Evolutionary conservation across 2,888 invertebrate species (phyloP).

Genomic region (Leucophenga maculata): DNA sequence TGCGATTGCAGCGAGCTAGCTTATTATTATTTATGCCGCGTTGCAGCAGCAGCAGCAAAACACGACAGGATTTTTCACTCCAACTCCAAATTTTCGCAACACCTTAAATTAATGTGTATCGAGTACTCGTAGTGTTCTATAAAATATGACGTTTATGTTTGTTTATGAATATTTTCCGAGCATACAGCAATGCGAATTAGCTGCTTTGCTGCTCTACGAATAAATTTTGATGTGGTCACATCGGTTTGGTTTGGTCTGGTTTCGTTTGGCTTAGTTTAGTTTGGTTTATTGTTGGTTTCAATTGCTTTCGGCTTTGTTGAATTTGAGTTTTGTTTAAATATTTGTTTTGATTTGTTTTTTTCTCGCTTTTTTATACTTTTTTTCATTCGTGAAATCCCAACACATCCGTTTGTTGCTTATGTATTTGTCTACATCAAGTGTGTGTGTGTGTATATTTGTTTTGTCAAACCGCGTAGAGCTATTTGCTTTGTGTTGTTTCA

Average conservation of each 20-base stretch:
- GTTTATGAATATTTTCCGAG: neutral
- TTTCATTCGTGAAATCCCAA: too few relatives aligned
- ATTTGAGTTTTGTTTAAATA: constrained; percentile 39
- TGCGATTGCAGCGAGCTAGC: constrained; percentile 43
- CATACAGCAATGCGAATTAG: neutral
- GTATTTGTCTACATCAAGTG: neutral
- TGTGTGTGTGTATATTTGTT: neutral
- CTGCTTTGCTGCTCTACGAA: constrained; percentile 17
- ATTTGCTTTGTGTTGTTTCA: too few relatives aligned
- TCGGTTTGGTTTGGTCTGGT: constrained; percentile 25
- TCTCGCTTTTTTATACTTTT: too few relatives aligned
- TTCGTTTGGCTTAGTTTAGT: constrained; percentile 21
- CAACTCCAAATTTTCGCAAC: too few relatives aligned
- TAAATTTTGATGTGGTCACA: constrained; percentile 17
- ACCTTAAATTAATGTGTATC: too few relatives aligned
- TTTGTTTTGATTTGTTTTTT: constrained; percentile 16
- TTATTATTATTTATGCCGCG: constrained; percentile 40
- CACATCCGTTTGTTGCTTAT: neutral
- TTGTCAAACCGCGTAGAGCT: neutral
- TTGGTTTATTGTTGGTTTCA: constrained; percentile 46
- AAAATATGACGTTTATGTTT: neutral
- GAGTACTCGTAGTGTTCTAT: too few relatives aligned
- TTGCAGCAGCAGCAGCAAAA: constrained; percentile 35
- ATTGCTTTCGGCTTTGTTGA: constrained; percentile 42
- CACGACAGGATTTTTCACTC: too few relatives aligned